Conservation (phyloP, 1,140 invertebrate species). For the Zeugodacus cucurbitae region DNA sequence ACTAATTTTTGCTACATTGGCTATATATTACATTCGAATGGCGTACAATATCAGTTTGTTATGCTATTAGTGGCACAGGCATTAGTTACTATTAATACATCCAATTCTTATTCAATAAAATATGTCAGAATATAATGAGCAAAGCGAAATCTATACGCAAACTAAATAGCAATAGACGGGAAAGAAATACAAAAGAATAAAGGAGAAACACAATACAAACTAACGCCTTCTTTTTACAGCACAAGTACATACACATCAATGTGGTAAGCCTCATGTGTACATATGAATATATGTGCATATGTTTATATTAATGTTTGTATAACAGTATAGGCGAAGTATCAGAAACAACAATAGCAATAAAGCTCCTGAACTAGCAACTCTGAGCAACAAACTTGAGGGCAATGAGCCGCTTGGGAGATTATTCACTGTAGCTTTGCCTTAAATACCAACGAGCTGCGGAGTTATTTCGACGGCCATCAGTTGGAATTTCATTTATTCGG, state of each 20-base stretch:
- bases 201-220: neutral
- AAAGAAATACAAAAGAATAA: neutral
- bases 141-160: neutral
- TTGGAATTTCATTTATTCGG: neutral
- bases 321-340: neutral
- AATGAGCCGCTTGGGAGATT: constrained; percentile 3
- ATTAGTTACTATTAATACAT: neutral
- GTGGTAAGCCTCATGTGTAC: too few species aligned
- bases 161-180: neutral
- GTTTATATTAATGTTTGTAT: neutral
- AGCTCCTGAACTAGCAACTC: neutral
- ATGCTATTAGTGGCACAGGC: too few species aligned
- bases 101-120: neutral
- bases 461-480: neutral
- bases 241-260: too few species aligned
- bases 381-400: neutral
- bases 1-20: too few species aligned
- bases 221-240: too few species aligned
- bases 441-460: neutral
- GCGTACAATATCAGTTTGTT: too few species aligned
- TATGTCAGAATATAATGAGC: neutral
- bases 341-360: neutral
- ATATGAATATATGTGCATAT: too few species aligned
- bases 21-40: too few species aligned
- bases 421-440: neutral